phyloP scores from a whole-genome alignment of 2,888 invertebrate species.

The Leptothorax acervorum region DNA sequence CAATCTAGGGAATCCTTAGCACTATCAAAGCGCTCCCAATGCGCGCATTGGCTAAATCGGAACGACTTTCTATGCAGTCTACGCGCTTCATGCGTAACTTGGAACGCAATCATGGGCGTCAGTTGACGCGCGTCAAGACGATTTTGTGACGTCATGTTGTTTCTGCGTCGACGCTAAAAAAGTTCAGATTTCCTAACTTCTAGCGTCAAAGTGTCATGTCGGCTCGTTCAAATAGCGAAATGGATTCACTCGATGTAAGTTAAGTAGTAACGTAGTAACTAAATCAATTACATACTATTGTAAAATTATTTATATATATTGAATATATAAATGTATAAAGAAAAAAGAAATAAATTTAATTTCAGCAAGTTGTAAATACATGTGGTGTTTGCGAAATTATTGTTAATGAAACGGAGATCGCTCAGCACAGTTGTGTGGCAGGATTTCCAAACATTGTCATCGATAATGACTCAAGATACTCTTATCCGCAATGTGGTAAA shows the following conservation, averaged over 20 bases:
- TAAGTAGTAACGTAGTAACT: too few relatives aligned
- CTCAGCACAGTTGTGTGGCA: neutral
- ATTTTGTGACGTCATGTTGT: neutral
- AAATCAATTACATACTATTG: neutral
- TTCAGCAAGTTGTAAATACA: neutral
- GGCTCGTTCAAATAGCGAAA: neutral
- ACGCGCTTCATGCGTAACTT: too few relatives aligned
- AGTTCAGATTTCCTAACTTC: neutral
- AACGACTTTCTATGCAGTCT: too few relatives aligned
- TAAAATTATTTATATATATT: neutral
- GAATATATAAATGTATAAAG: neutral
- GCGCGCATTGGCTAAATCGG: too few relatives aligned
- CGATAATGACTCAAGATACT: neutral
- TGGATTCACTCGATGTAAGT: neutral
- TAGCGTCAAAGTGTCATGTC: neutral
- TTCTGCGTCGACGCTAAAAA: neutral
- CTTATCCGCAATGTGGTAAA: slow-evolving; percentile 16
- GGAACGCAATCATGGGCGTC: too few relatives aligned
- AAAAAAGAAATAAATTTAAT: slow-evolving; percentile 4
- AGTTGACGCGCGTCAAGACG: neutral
- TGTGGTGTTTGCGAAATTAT: slow-evolving; percentile 3
- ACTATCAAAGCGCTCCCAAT: too few relatives aligned
- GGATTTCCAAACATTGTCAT: neutral
- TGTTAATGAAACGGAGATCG: neutral
- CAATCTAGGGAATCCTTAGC: too few relatives aligned